These are phyloP conservation scores for Liolophura sinensis DNA, from an alignment of 1,140 invertebrate genomes.

Conservation along the genomic window DNA sequence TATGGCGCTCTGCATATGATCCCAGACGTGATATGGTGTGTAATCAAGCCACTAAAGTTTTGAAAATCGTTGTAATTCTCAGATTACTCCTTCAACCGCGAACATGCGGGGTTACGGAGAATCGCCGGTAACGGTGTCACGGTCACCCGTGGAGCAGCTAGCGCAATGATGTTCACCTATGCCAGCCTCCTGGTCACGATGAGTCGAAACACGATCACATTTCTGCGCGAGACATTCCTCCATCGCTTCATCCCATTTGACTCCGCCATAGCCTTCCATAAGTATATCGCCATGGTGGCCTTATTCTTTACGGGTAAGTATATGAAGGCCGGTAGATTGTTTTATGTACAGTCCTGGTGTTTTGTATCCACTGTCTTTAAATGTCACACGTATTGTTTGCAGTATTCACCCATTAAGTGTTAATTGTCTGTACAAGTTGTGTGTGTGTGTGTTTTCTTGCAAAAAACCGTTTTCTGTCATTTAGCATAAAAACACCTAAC, in stretches of 20 bases:
- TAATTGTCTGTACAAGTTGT: no score
- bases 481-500: no score
- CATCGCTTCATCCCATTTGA: slow-evolving; percentile 98
- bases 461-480: no score
- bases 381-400: no score
- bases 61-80: neutral
- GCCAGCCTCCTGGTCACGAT: slow-evolving; percentile 92
- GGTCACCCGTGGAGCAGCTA: slow-evolving; percentile 94
- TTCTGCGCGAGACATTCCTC: slow-evolving; percentile 95
- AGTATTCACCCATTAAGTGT: no score
- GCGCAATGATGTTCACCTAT: slow-evolving; percentile 95
- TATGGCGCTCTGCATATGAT: no score
- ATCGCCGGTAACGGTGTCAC: slow-evolving; percentile 98
- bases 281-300: slow-evolving; percentile 94
- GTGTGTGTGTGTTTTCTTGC: no score
- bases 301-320: slow-evolving; percentile 75
- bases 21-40: no score
- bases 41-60: no score
- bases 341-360: no score
- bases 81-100: slow-evolving; percentile 63
- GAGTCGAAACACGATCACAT: slow-evolving; percentile 95
- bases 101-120: slow-evolving; percentile 94
- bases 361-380: no score
- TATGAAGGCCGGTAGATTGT: no score
- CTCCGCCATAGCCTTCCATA: slow-evolving; percentile 96